Evolutionary conservation across 2,113 vertebrate species (phyloP).

Genomic region (Nansenia antarctica): DNA sequence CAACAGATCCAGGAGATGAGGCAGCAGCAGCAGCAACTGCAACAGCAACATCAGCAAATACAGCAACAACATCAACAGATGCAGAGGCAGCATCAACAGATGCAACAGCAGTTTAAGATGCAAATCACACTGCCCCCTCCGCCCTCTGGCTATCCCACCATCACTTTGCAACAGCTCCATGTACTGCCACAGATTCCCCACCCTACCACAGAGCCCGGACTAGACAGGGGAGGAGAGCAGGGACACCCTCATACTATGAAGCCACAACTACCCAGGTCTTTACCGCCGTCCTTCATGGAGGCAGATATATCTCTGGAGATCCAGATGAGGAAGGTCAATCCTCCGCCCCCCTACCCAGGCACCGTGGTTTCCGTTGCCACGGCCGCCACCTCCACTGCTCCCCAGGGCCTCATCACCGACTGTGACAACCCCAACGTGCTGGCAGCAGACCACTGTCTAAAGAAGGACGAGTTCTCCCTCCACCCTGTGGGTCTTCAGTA

Average conservation of each 20-base stretch:
- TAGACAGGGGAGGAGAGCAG: constrained; percentile 78
- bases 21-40: constrained; percentile 79
- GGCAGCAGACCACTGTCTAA: constrained; percentile 83
- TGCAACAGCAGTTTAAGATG: constrained; percentile 81
- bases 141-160: constrained; percentile 68
- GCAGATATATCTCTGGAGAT: constrained; percentile 79
- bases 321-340: constrained; percentile 87
- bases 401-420: constrained; percentile 73
- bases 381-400: constrained; percentile 52
- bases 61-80: constrained; percentile 79
- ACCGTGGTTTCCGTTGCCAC: constrained; percentile 79
- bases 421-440: constrained; percentile 73
- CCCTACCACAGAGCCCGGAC: constrained; percentile 62
- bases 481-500: constrained; percentile 83
- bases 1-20: constrained; percentile 78
- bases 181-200: constrained; percentile 71
- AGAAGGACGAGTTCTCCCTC: constrained; percentile 90
- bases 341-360: constrained; percentile 89
- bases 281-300: constrained; percentile 68
- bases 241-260: constrained; percentile 76
- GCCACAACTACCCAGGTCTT: constrained; percentile 62
- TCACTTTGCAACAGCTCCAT: constrained; percentile 77
- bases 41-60: constrained; percentile 79
- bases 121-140: constrained; percentile 75
- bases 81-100: constrained; percentile 79